A percentile compares a stretch with the other conserved stretches of the same genome.
These are phyloP conservation scores for Drosophila demipolita DNA, from an alignment of 2,888 invertebrate genomes.

Conservation along the genomic window DNA sequence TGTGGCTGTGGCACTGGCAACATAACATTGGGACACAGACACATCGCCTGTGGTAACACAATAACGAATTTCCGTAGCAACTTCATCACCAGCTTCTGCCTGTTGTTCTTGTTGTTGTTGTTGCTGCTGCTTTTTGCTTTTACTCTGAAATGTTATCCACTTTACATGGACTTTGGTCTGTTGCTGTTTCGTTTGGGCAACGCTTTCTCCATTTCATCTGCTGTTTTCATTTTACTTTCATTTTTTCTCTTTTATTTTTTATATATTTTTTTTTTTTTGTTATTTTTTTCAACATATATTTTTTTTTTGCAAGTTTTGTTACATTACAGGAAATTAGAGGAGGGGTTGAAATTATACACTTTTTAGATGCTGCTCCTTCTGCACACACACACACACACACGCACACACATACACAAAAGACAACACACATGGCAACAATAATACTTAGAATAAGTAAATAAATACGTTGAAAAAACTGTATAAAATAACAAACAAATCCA, in stretches of 20 bases:
- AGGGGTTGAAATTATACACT: slow-evolving; percentile 62
- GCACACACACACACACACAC: neutral
- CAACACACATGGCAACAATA: slow-evolving; percentile 47
- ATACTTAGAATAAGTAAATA: slow-evolving; percentile 43
- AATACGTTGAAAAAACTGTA: slow-evolving; percentile 48
- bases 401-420: neutral
- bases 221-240: slow-evolving; percentile 39
- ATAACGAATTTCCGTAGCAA: slow-evolving; percentile 83
- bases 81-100: slow-evolving; percentile 64
- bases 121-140: slow-evolving; percentile 43
- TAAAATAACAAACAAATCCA: slow-evolving; percentile 34
- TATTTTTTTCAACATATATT: slow-evolving; percentile 11
- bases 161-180: slow-evolving; percentile 66
- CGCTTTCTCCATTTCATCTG: slow-evolving; percentile 46
- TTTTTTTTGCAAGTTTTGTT: slow-evolving; percentile 17
- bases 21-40: slow-evolving; percentile 76
- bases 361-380: slow-evolving; percentile 11
- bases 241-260: slow-evolving; percentile 27
- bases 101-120: slow-evolving; percentile 27
- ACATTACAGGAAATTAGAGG: slow-evolving; percentile 27
- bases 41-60: slow-evolving; percentile 83
- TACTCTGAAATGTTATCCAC: slow-evolving; percentile 71
- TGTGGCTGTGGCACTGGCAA: slow-evolving; percentile 35
- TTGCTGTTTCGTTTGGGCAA: slow-evolving; percentile 40
- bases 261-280: slow-evolving; percentile 13